phyloP scores from a whole-genome alignment of 2,888 invertebrate genomes.

The Tipula helvola region DNA sequence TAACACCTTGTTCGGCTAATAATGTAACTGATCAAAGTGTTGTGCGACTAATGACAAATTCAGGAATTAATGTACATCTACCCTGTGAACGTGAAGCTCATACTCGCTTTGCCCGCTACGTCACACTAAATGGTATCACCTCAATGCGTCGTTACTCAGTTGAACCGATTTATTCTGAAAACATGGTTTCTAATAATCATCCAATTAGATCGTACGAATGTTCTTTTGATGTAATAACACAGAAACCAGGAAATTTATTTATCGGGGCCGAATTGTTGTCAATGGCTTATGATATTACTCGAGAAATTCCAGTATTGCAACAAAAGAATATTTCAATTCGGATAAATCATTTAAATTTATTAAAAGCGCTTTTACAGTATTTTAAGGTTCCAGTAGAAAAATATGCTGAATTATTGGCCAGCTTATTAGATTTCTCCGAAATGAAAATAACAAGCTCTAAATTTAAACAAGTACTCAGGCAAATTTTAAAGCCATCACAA shows the following conservation, averaged over 20 bases:
- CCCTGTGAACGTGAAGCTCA: conserved; percentile 71
- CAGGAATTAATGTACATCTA: conserved; percentile 62
- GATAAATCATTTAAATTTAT: conserved; percentile 57
- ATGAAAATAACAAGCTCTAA: neutral
- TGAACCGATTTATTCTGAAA: conserved; percentile 66
- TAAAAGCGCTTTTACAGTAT: conserved; percentile 56
- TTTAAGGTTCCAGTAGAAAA: conserved; percentile 50
- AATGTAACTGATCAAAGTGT: conserved; percentile 36
- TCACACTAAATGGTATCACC: conserved; percentile 58
- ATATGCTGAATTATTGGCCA: neutral
- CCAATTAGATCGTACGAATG: conserved; percentile 74
- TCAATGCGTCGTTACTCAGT: conserved; percentile 66
- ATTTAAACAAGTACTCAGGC: neutral
- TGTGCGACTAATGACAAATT: conserved; percentile 66
- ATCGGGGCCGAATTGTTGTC: conserved; percentile 69
- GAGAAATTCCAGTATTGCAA: conserved; percentile 44
- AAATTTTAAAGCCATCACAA: too few species aligned
- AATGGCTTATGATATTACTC: conserved; percentile 54
- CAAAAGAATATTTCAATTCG: conserved; percentile 48
- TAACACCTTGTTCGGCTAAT: conserved; percentile 49
- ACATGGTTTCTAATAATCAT: conserved; percentile 56
- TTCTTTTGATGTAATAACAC: conserved; percentile 75
- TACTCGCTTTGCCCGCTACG: conserved; percentile 58
- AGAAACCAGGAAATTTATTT: conserved; percentile 51
- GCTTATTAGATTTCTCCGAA: neutral